Conservation (phyloP, 1,140 invertebrate genomes). For the Zaprionus lachaisei region DNA sequence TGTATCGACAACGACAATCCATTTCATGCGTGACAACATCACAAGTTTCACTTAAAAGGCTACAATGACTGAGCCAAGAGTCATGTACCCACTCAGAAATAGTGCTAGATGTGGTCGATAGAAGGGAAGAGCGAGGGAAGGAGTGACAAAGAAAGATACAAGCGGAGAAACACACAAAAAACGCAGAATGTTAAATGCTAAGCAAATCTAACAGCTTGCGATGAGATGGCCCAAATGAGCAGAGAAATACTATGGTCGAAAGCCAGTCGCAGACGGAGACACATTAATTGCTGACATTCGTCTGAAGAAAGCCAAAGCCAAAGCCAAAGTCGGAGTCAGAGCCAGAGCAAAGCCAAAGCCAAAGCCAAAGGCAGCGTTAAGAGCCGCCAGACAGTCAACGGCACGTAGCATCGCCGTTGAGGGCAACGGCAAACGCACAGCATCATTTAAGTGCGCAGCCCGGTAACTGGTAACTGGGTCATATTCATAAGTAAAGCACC, state of each 20-base stretch:
- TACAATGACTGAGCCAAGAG: slow-evolving; percentile 37
- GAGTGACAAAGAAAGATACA: background rate
- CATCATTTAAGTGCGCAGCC: slow-evolving; percentile 45
- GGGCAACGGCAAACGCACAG: slow-evolving; percentile 48
- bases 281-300: slow-evolving; percentile 76
- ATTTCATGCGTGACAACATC: slow-evolving; percentile 70
- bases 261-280: slow-evolving; percentile 56
- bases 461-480: slow-evolving; percentile 61
- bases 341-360: slow-evolving; percentile 14
- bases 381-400: slow-evolving; percentile 39
- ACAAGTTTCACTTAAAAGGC: slow-evolving; percentile 71
- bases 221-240: slow-evolving; percentile 69
- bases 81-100: slow-evolving; percentile 40
- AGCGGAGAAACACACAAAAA: slow-evolving; percentile 20
- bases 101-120: slow-evolving; percentile 27
- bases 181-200: slow-evolving; percentile 66
- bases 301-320: slow-evolving; percentile 68
- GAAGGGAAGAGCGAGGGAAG: background rate
- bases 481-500: slow-evolving; percentile 82
- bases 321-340: slow-evolving; percentile 29
- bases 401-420: slow-evolving; percentile 44
- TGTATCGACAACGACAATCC: slow-evolving; percentile 60
- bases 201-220: slow-evolving; percentile 63
- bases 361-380: slow-evolving; percentile 7
- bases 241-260: slow-evolving; percentile 46